These are phyloP conservation scores for Mercenaria mercenaria DNA, from an alignment of 1,140 invertebrate genomes.

Conservation along the genomic window DNA sequence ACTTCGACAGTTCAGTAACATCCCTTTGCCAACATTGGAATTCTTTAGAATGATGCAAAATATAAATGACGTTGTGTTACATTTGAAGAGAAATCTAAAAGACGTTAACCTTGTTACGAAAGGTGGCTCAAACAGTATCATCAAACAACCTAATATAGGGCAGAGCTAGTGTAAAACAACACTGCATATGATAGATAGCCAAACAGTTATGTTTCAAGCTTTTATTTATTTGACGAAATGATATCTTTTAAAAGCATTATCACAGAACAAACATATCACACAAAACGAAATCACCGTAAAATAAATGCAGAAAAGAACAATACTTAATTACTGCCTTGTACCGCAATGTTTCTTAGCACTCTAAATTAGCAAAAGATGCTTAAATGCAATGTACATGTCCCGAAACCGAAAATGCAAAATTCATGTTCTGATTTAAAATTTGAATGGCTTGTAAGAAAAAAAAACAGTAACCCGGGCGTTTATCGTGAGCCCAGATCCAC, in stretches of 20 bases:
- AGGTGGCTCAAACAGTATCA: too few relatives aligned
- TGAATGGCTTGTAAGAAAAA: neutral
- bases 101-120: too few relatives aligned
- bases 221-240: neutral
- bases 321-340: neutral
- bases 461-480: neutral
- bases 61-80: too few relatives aligned
- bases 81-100: too few relatives aligned
- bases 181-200: too few relatives aligned
- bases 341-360: neutral
- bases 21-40: too few relatives aligned
- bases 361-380: neutral
- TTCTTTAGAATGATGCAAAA: too few relatives aligned
- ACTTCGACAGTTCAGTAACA: too few relatives aligned
- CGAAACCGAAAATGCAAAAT: neutral
- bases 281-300: neutral
- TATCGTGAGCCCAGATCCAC: neutral
- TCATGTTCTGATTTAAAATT: neutral
- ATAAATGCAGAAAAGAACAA: constrained; percentile 15
- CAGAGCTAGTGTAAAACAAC: too few relatives aligned
- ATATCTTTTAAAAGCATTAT: neutral
- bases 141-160: too few relatives aligned
- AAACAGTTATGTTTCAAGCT: too few relatives aligned
- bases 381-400: neutral
- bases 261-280: constrained; percentile 12